Base-by-base conservation (phyloP, 2,888 invertebrate genomes). In the Choristoneura rosaceana region DNA sequence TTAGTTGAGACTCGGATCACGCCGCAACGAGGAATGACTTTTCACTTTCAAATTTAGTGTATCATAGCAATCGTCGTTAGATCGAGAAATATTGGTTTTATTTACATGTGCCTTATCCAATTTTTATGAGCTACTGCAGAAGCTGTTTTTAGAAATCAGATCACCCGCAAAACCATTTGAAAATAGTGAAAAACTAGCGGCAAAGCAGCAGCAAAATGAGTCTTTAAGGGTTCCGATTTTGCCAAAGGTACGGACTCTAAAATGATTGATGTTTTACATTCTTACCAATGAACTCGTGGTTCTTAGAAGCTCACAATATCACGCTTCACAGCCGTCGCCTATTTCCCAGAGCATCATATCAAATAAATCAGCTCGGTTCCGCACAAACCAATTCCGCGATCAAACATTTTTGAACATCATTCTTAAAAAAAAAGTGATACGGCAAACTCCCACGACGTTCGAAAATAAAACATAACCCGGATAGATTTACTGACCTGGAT, bases 1-100 rank as follows among this genome's bases (percentile, higher is more conserved):
- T 88, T 84, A 85, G 78, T 77, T 77, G 78, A 82, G 81, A 82
- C 80, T 78, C 79, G 82, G 80, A 86, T 84, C 84, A 82, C 79
- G 81, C 78, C 78, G 79, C 77, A 76, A 76, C 75, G 74, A 75
- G 69, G 69, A 74, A 73, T 74, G 70, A 75, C 73, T 65, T 74
- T 75, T 76, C 74, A 74, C 74, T 73, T 74, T 74, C 74, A 76
- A 73, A 69, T 67, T 74, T 74, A 55, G 52, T 50, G 63, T 68
- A 69, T 67, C 66, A 68, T 74, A 71, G 50, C 74, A 61, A 67
- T 38, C 7, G 47, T 45, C n/a, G 38, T 68, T 66, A 43, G 34
- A 14, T 38, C 66, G 45, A 17, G 34, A 15, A 71, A 71, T 67
- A 62, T 62, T 62, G 55, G 34, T 61, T 71, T 58, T 47, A 45